phyloP scores from a whole-genome alignment of 2,888 invertebrate genomes.

The Chalcosyrphus nemorum region DNA sequence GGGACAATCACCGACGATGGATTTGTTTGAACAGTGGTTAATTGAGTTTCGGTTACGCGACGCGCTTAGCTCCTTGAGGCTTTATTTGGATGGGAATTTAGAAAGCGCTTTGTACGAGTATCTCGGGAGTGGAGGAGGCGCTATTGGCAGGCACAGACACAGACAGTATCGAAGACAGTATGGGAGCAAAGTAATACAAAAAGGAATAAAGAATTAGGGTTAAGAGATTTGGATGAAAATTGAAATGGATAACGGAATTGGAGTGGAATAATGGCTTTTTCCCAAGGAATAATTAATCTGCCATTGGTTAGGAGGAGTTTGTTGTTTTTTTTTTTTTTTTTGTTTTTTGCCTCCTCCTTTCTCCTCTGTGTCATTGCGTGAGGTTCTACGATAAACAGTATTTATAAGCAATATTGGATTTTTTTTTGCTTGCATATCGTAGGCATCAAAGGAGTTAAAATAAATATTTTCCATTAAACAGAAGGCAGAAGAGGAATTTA shows the following conservation, averaged over 20 bases:
- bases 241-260: constrained; percentile 64
- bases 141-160: neutral
- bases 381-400: too few relatives aligned
- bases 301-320: constrained; percentile 32
- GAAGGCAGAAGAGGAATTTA: too few relatives aligned
- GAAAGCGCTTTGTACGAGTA: constrained; percentile 1
- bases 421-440: too few relatives aligned
- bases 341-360: too few relatives aligned
- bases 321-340: neutral
- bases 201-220: constrained; percentile 57
- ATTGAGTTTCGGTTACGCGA: constrained; percentile 70
- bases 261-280: constrained; percentile 71
- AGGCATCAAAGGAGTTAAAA: too few relatives aligned
- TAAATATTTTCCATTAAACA: too few relatives aligned
- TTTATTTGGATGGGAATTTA: constrained; percentile 59
- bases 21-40: constrained; percentile 72
- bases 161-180: too few relatives aligned
- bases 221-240: constrained; percentile 54
- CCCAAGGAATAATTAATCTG: constrained; percentile 59
- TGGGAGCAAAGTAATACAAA: constrained; percentile 18
- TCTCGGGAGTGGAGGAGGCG: neutral
- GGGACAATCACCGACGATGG: constrained; percentile 60
- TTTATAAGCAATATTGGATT: too few relatives aligned
- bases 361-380: too few relatives aligned
- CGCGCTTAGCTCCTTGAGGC: constrained; percentile 50